These are phyloP conservation scores for Eristalis intricaria DNA, from an alignment of 2,888 invertebrate species.

Conservation along the genomic window DNA sequence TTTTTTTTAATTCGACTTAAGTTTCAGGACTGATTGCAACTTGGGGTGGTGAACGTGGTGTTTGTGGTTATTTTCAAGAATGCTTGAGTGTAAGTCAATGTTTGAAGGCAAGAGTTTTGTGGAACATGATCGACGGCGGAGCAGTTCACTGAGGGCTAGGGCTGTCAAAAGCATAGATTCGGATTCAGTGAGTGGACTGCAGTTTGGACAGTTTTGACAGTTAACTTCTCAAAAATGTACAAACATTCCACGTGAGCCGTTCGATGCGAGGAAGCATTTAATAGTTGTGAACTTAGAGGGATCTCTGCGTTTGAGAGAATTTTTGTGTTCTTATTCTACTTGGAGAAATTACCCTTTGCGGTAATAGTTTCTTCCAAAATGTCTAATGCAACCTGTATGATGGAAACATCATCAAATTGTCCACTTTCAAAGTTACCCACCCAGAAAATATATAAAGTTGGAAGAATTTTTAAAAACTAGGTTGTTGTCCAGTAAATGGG, in stretches of 20 bases:
- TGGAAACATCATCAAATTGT: too few species aligned
- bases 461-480: too few species aligned
- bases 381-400: too few species aligned
- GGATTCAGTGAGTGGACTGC: background rate
- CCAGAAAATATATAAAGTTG: too few species aligned
- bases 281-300: background rate
- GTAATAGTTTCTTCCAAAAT: too few species aligned
- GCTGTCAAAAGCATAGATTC: background rate
- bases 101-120: background rate
- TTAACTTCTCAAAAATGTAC: background rate
- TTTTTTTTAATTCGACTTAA: conserved; percentile 40
- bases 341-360: too few species aligned
- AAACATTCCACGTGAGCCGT: background rate
- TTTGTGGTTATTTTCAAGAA: background rate
- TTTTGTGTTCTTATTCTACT: background rate
- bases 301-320: background rate
- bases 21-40: conserved; percentile 15
- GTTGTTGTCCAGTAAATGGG: too few species aligned
- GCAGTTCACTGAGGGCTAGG: background rate
- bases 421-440: too few species aligned
- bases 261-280: background rate
- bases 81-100: background rate
- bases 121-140: background rate
- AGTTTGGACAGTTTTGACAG: background rate
- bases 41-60: background rate